A percentile compares a stretch with the other conserved stretches of the same genome.
These are phyloP conservation scores for Mola mola DNA, from an alignment of 2,113 vertebrate species.

Conservation along the genomic window DNA sequence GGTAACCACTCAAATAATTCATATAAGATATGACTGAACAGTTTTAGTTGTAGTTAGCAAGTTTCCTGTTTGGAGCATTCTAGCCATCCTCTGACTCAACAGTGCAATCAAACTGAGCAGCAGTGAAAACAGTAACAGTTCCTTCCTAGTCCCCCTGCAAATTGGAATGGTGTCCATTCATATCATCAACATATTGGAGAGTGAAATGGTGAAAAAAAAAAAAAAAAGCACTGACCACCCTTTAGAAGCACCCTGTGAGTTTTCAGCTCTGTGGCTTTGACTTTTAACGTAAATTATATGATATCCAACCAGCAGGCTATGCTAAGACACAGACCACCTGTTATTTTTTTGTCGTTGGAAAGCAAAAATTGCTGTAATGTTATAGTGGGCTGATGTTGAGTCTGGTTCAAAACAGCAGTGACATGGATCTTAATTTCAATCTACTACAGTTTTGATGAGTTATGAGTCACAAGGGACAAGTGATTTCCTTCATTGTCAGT, in stretches of 20 bases:
- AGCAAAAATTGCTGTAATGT: conserved; percentile 19
- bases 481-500: background rate
- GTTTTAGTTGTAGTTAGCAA: background rate
- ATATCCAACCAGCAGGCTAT: conserved; percentile 12
- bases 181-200: conserved; percentile 58
- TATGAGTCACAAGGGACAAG: too few relatives aligned
- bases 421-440: background rate
- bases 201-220: conserved; percentile 55
- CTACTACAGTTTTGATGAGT: too few relatives aligned
- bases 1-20: conserved; percentile 78
- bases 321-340: conserved; percentile 8
- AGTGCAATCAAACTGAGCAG: conserved; percentile 15
- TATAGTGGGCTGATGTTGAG: background rate
- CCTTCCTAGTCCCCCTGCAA: conserved; percentile 30
- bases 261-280: conserved; percentile 43
- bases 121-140: conserved; percentile 31
- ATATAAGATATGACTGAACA: background rate
- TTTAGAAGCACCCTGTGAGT: conserved; percentile 24
- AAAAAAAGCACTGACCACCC: conserved; percentile 53
- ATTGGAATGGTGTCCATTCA: conserved; percentile 53
- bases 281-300: conserved; percentile 36
- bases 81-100: conserved; percentile 6
- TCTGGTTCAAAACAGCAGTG: background rate
- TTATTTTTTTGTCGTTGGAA: conserved; percentile 18
- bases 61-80: background rate